phyloP scores from a whole-genome alignment of 2,113 vertebrate genomes.

The Apistogramma diplotaenia region DNA sequence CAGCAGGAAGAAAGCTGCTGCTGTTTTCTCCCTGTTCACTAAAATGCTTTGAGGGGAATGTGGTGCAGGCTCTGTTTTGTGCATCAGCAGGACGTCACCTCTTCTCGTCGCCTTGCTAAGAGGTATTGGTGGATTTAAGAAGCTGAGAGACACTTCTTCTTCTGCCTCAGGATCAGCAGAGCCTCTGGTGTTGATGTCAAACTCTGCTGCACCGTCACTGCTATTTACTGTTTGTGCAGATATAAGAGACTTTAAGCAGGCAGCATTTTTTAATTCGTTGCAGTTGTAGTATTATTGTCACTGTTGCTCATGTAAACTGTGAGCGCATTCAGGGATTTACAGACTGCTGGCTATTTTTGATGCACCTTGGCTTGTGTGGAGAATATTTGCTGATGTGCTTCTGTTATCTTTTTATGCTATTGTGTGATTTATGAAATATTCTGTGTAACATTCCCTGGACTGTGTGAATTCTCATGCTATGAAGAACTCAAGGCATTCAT shows the following conservation, averaged over 20 bases:
- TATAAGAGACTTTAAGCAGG: conserved; percentile 17
- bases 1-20: background rate
- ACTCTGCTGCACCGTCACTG: conserved; percentile 33
- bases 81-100: background rate
- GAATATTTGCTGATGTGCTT: conserved; percentile 22
- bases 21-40: background rate
- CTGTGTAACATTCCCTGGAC: conserved; percentile 7
- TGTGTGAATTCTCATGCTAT: conserved; percentile 14
- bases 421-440: conserved; percentile 32
- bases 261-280: background rate
- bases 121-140: background rate
- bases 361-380: conserved; percentile 37
- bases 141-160: conserved; percentile 41
- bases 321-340: conserved; percentile 61
- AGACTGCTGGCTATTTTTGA: conserved; percentile 21
- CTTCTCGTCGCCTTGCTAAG: background rate
- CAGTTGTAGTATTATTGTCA: background rate
- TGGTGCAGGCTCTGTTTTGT: background rate
- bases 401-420: conserved; percentile 28
- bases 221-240: conserved; percentile 11
- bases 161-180: conserved; percentile 21
- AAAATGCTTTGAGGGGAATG: background rate
- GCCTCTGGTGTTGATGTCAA: conserved; percentile 8
- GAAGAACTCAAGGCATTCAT: background rate
- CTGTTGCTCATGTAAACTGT: conserved; percentile 35